Conservation (phyloP, 1,140 invertebrate species). For the Brachionus rotundiformis region DNA sequence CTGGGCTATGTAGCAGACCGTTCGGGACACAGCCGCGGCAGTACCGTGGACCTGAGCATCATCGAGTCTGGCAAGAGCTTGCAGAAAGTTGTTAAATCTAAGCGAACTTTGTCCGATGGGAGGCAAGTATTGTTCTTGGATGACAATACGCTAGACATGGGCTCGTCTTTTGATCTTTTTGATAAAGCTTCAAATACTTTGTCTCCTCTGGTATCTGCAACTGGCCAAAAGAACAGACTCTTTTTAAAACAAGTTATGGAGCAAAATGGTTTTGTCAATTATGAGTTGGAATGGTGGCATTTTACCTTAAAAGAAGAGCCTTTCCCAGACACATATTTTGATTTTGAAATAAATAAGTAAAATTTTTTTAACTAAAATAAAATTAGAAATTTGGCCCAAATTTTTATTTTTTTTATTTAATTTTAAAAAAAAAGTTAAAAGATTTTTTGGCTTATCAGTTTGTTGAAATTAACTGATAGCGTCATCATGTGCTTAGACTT, state of each 20-base stretch:
- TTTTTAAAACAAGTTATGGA: slow-evolving; percentile 17
- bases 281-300: slow-evolving; percentile 32
- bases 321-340: slow-evolving; percentile 32
- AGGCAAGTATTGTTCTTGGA: not conserved
- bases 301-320: slow-evolving; percentile 28
- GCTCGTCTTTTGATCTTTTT: slow-evolving; percentile 28
- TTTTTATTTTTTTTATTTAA: too few species aligned
- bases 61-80: not conserved
- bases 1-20: not conserved
- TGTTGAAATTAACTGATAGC: too few species aligned
- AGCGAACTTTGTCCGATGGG: not conserved
- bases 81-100: not conserved
- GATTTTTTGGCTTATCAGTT: too few species aligned
- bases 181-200: not conserved
- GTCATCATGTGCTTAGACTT: too few species aligned
- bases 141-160: slow-evolving; percentile 22
- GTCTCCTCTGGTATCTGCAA: not conserved
- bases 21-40: not conserved
- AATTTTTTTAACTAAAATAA: too few species aligned
- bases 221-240: not conserved
- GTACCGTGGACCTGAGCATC: slow-evolving; percentile 10
- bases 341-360: slow-evolving; percentile 28
- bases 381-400: too few species aligned
- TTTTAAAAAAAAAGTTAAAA: too few species aligned
- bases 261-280: slow-evolving; percentile 19